Conservation (phyloP, 2,113 vertebrate genomes). For the Aptenodytes patagonicus region DNA sequence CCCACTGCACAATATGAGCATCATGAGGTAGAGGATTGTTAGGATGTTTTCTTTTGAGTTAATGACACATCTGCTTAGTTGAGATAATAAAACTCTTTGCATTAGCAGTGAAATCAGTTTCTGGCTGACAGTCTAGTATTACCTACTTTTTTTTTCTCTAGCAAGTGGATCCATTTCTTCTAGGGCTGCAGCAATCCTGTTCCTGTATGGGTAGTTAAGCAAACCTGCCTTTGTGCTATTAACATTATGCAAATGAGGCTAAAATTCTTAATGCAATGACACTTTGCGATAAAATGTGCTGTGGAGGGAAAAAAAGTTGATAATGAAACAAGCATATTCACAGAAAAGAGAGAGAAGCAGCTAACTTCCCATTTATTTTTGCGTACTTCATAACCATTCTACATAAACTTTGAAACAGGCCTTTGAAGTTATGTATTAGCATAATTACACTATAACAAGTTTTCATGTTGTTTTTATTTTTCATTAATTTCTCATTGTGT, state of each 20-base stretch:
- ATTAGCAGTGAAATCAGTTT: constrained; percentile 51
- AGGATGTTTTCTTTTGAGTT: constrained; percentile 23
- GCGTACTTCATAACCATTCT: neutral
- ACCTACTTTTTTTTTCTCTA: neutral
- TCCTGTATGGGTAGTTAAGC: constrained; percentile 56
- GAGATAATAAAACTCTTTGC: constrained; percentile 55
- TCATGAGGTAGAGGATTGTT: neutral
- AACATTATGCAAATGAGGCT: constrained; percentile 44
- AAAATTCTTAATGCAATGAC: constrained; percentile 35
- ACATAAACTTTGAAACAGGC: neutral
- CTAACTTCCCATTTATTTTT: constrained; percentile 32
- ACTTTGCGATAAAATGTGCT: constrained; percentile 25
- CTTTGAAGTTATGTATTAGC: constrained; percentile 32
- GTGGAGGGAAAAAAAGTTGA: constrained; percentile 26
- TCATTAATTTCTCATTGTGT: neutral
- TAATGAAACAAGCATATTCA: constrained; percentile 30
- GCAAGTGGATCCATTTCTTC: constrained; percentile 32
- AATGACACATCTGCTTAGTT: constrained; percentile 47
- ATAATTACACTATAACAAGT: constrained; percentile 17
- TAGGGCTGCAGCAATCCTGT: constrained; percentile 14
- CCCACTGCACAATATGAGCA: neutral
- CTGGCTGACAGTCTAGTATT: constrained; percentile 30
- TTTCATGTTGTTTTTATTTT: neutral
- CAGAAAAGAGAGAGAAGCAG: neutral
- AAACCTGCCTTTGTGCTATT: constrained; percentile 37